These are phyloP conservation scores for Adelphocoris suturalis DNA, from an alignment of 2,888 invertebrate species.

Conservation along the genomic window DNA sequence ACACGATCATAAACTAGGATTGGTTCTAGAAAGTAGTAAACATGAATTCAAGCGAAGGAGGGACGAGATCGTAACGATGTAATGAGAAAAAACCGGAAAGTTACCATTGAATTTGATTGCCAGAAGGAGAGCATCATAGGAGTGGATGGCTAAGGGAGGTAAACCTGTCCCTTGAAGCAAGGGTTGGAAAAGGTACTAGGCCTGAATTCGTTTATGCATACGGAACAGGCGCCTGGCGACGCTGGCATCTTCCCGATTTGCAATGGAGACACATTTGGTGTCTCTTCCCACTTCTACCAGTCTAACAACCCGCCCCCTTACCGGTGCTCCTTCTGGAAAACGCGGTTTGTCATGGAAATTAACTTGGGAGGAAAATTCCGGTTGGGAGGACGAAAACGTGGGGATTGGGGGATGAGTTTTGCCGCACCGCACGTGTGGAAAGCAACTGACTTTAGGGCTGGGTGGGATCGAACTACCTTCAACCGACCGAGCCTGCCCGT, in stretches of 20 bases:
- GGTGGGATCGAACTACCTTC: conserved; percentile 2
- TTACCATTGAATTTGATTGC: conserved; percentile 51
- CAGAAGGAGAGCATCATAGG: neutral
- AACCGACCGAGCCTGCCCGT: conserved; percentile 34
- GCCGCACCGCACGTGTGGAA: conserved; percentile 38
- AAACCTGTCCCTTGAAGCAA: neutral
- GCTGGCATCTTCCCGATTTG: conserved; percentile 69
- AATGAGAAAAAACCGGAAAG: neutral
- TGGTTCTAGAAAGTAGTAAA: neutral
- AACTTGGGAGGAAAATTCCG: conserved; percentile 65
- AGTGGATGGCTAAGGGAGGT: neutral
- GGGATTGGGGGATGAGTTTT: neutral
- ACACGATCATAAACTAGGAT: neutral
- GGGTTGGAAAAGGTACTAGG: conserved; percentile 57
- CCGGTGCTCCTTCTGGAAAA: conserved; percentile 50
- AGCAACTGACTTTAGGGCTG: neutral
- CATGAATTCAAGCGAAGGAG: neutral
- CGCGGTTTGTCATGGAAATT: conserved; percentile 68
- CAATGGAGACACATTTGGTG: conserved; percentile 70
- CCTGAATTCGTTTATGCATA: conserved; percentile 68
- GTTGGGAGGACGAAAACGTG: neutral
- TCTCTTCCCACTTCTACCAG: conserved; percentile 57
- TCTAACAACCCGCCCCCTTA: conserved; percentile 52
- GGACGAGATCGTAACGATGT: neutral
- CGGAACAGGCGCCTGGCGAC: conserved; percentile 61